These are phyloP conservation scores for Colius striatus DNA, from an alignment of 2,113 vertebrate species.

Conservation along the genomic window DNA sequence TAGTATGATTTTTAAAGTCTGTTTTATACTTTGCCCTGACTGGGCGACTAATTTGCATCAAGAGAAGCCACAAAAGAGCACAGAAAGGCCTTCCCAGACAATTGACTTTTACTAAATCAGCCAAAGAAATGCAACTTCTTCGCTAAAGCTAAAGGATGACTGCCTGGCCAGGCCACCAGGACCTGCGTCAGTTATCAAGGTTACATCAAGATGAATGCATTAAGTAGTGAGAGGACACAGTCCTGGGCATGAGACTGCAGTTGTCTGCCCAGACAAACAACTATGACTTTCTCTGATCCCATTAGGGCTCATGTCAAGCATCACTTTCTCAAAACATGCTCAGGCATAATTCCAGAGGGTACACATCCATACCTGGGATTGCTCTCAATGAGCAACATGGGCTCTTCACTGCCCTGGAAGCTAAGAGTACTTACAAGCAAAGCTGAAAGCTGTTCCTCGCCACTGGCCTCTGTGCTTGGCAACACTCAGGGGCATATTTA, in stretches of 20 bases:
- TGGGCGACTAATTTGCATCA: neutral
- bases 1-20: neutral
- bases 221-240: neutral
- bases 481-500: neutral
- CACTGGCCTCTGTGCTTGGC: neutral
- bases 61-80: neutral
- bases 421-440: neutral
- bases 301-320: neutral
- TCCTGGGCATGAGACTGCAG: neutral
- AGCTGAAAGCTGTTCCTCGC: neutral
- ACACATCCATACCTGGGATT: rapidly evolving
- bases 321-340: neutral
- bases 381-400: neutral
- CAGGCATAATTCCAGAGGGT: neutral
- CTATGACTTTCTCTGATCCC: neutral
- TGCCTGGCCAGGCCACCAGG: neutral
- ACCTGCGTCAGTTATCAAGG: neutral
- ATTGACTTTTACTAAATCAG: neutral
- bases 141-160: neutral
- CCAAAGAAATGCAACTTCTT: neutral
- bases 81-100: neutral
- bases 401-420: neutral
- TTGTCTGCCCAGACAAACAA: neutral
- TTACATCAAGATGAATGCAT: neutral
- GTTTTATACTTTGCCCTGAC: neutral